Conservation (phyloP, 2,888 invertebrate species). For the Sussaba pulchella region DNA sequence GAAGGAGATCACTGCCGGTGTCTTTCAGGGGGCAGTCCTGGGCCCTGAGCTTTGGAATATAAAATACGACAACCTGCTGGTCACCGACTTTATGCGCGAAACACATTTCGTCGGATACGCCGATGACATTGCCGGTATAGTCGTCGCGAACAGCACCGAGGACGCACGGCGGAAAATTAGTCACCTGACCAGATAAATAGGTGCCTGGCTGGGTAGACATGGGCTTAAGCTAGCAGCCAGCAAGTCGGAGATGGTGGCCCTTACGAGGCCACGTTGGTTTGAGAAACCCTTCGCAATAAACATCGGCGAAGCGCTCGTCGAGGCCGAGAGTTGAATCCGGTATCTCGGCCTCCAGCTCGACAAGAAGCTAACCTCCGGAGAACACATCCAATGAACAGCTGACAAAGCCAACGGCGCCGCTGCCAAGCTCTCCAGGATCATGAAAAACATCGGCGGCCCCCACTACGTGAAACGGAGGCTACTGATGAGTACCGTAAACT, state of each 20-base stretch:
- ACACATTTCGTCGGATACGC: slow-evolving; percentile 49
- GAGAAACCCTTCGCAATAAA: slow-evolving; percentile 44
- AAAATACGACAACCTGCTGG: slow-evolving; percentile 60
- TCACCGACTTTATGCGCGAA: slow-evolving; percentile 13
- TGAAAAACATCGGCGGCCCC: slow-evolving; percentile 51
- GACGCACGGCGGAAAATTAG: slow-evolving; percentile 40
- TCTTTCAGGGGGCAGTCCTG: slow-evolving; percentile 60
- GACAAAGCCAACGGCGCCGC: slow-evolving; percentile 38
- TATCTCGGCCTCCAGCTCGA: slow-evolving; percentile 53
- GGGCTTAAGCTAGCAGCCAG: slow-evolving; percentile 37
- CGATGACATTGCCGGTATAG: slow-evolving; percentile 48
- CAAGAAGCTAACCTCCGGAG: slow-evolving; percentile 44
- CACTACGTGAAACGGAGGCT: slow-evolving; percentile 37
- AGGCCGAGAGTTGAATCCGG: slow-evolving; percentile 20
- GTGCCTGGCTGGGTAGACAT: slow-evolving; percentile 34
- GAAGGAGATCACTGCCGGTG: slow-evolving; percentile 57
- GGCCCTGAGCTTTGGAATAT: slow-evolving; percentile 68
- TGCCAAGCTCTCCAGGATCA: slow-evolving; percentile 42
- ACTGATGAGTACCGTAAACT: slow-evolving; percentile 33
- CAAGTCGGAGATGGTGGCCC: slow-evolving; percentile 50
- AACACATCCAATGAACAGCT: slow-evolving; percentile 25
- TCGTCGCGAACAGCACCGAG: slow-evolving; percentile 38
- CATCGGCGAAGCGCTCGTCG: slow-evolving; percentile 39
- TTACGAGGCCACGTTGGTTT: slow-evolving; percentile 57
- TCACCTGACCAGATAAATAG: neutral